Base-by-base conservation (phyloP, 2,113 vertebrate genomes). In the Candoia aspera region DNA sequence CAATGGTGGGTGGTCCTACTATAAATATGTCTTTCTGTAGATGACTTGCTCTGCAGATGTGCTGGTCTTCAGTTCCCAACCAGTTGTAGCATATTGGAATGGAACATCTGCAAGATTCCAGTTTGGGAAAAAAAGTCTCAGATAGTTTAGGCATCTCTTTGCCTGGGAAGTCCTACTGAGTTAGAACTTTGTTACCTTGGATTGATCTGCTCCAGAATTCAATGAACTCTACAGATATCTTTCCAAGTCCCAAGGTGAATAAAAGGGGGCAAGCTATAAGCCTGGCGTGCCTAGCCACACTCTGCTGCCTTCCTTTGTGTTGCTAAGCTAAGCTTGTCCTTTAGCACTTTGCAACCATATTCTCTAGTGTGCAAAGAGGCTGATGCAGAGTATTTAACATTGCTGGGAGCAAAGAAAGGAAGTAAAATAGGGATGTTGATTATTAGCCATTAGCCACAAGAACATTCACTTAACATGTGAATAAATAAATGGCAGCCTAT, bases 361-460 rank as follows among this genome's bases (percentile, higher is more conserved):
- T 97, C 96, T 97, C 97, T 93, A 93, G 96, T 96, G 97, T 84
- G 57, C 8, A 8, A 95, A 96, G 96, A 96, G 96, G 95, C 95
- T 96, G 95, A 95, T 92, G 96, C 95, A 97, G 96, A 96, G 97
- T 97, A 96, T 98, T 98, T 97, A 98, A 97, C 97, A 97, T 98
- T 95, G 97, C 97, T 96, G 95, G 97, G 96, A 98, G 97, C 97
- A 95, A 96, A 97, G 97, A 97, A 98, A 98, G 97, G 97, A 98
- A 97, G 97, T 97, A 95, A 97, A 98, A 97, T 97, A 97, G 97
- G 94, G 29, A 33, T 98, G 98, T 98, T 98, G 98, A 98, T 98
- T 98, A 98, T 98, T 98, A 96, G 97, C 98, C 98, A 98, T 98
- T 98, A 98, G 98, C 97, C 97, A 96, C 97, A 97, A 98, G 98